phyloP scores from a whole-genome alignment of 2,797 vertebrate genomes.

The Trachops cirrhosus region DNA sequence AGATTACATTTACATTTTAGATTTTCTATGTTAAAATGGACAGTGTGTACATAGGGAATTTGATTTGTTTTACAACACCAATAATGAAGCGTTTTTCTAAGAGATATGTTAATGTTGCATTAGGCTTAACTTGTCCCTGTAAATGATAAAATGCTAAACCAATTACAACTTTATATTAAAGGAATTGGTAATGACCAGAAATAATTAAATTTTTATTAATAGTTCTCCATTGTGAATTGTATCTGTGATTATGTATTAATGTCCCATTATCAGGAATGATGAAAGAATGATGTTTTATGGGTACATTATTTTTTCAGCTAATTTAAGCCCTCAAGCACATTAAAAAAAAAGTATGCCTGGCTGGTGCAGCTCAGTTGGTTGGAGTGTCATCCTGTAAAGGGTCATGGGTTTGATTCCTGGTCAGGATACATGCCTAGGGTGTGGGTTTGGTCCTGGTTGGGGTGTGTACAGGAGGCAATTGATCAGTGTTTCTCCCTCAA shows the following conservation, averaged over 20 bases:
- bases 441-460: too few relatives aligned
- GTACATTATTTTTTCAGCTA: neutral
- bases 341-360: too few relatives aligned
- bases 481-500: too few relatives aligned
- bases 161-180: slow-evolving; percentile 19
- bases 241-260: neutral
- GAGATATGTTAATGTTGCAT: neutral
- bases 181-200: neutral
- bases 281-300: neutral
- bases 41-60: neutral
- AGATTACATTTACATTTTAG: neutral
- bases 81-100: neutral
- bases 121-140: neutral
- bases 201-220: neutral
- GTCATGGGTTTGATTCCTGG: too few relatives aligned
- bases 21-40: slow-evolving; percentile 28
- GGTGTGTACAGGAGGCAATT: too few relatives aligned
- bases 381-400: too few relatives aligned
- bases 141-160: neutral
- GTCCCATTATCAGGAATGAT: neutral
- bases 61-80: slow-evolving; percentile 21
- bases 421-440: too few relatives aligned
- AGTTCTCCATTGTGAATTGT: slow-evolving; percentile 30
- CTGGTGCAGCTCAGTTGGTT: too few relatives aligned
- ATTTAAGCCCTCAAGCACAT: neutral